Evolutionary conservation across 1,140 invertebrate genomes (phyloP), one percentile per base, ranked within the genome.

Genomic region (Camponotus pennsylvanicus): DNA sequence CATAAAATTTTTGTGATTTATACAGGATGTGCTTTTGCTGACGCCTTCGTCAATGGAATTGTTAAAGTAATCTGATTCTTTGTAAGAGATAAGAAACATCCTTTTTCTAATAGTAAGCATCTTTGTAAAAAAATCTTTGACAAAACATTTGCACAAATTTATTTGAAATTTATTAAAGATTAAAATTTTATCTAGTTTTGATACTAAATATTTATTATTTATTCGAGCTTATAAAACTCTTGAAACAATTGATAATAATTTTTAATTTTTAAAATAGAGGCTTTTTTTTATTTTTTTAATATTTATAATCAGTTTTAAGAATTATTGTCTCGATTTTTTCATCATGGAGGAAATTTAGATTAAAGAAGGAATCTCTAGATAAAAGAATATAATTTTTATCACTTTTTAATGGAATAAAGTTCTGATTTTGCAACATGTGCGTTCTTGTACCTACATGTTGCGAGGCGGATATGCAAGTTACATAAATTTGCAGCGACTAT

Each of bases 401-500:
- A 52, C 49, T 45, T 57, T 66, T 52, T 64, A 64, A 66, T 78
- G 8, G 42, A 11, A 42, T 40, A 70, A 34, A 70, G 52, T 59
- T 42, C 15, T 32, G 49, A 57, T 55, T 42, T 15, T 27, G 66
- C 78, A 70, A 80, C 52, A 80, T 70, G 37, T 59, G 49, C 21
- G 52, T 52, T 70, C 32, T 80, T 70, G 64, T 70, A 79, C 0
- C 7, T 9, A 21, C 55, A 42, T 27, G 64, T 40, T 77, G 21
- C 9, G 21, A 55, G 37, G 64, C 18, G 27, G 4, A 80, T 57
- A 57, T 80, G 49, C 78, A 70, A 57, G 52, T 69, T 80, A 69
- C 52, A 57, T 80, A 80, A 80, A 80, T 80, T 59, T 49, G 64
- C 40, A 32, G 13, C 45, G 34, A 40, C 63, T 42, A 70, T 70